Base-by-base conservation (phyloP, 2,797 vertebrate species). In the Malurus leucopterus region DNA sequence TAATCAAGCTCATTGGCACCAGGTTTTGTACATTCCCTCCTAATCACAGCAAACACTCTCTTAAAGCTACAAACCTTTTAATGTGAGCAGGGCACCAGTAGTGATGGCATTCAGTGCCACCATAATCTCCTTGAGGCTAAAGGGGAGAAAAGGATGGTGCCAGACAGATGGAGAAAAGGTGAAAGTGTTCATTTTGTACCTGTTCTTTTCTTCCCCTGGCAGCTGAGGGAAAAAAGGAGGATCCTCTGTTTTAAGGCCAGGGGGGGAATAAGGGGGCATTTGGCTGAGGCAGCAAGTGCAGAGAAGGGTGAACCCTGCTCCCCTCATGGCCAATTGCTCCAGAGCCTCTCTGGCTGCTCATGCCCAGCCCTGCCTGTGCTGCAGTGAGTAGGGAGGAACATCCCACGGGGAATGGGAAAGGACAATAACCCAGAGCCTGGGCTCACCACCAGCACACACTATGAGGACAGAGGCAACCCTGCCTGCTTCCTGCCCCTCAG, bases 1-100 rank as follows among this genome's bases (percentile, higher is more conserved):
- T 67, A 83, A 89, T 73, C 88, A 91, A 75, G 74, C 62, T 95
- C 78, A 76, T 81, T 91, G 27, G 59, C 91, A 94, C 43, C 93
- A 91, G 86, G 36, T 74, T 62, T 89, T 83, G 76, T 16, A 36
- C 69, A 88, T 93, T 91, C 69, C 44, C 88, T n/a, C 6, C 8
- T 46, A 73, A 53, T 68, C 71, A 88, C 9, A 3, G 55, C 68
- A 77, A 64, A 34, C 0, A 0, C 5, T 40, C 57, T 63, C 54
- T 73, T 54, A 78, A 72, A 86, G 82, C 6, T 78, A 47, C 84
- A 93, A 55, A 68, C 55, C 53, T 58, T 62, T 77, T 8, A 8
- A 46, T 1, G 19, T 12, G 29, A 63, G 61, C 4, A 2, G 5
- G 2, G 54, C 26, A 63, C 6, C 32, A 78, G 65, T 2, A 15